Conservation (phyloP, 2,113 vertebrate species). For the Pollimyrus isidori region DNA sequence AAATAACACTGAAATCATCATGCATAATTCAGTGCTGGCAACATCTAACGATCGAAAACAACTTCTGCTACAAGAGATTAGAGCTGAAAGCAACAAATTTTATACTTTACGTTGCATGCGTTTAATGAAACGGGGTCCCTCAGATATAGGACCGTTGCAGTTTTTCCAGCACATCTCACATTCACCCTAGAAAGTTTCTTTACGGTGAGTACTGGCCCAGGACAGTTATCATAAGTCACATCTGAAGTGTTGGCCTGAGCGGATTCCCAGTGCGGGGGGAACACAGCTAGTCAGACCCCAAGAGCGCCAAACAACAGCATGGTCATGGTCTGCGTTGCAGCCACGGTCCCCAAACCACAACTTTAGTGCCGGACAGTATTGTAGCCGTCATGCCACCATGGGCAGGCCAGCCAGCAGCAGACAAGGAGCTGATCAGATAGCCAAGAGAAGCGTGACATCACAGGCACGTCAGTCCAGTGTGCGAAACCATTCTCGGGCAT, state of each 20-base stretch:
- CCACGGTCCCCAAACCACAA: neutral
- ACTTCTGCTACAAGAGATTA: neutral
- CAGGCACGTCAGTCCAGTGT: constrained; percentile 13
- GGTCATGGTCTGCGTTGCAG: neutral
- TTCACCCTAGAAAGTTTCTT: neutral
- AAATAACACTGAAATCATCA: neutral
- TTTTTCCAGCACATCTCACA: neutral
- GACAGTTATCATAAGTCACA: neutral
- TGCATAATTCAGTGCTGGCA: neutral
- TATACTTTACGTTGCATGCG: neutral
- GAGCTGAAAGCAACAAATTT: neutral
- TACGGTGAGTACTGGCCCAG: neutral
- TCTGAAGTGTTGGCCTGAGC: neutral
- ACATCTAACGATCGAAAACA: neutral
- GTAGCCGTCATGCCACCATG: neutral
- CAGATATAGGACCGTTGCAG: neutral
- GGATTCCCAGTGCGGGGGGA: neutral
- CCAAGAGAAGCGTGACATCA: constrained; percentile 25
- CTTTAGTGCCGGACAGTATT: neutral
- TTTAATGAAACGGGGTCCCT: neutral
- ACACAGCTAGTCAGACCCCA: neutral
- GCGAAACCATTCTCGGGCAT: constrained; percentile 22
- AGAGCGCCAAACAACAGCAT: neutral
- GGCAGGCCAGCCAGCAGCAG: neutral
- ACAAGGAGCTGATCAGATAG: constrained; percentile 17